Evolutionary conservation across 2,888 invertebrate genomes (phyloP).

Genomic region (Hylaea fasciaria): DNA sequence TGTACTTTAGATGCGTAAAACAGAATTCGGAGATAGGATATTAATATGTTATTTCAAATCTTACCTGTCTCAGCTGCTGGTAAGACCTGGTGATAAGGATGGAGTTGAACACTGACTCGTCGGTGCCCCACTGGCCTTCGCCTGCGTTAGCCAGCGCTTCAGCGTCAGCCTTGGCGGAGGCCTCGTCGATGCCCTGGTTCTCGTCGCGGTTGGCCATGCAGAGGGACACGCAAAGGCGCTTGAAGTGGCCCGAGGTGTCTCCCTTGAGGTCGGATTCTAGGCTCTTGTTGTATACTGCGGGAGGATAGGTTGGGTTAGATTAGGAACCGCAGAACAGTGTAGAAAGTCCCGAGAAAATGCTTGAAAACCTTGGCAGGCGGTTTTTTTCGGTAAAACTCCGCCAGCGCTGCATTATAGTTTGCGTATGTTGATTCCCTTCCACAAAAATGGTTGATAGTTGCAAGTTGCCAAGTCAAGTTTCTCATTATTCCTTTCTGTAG

Average conservation of each 20-base stretch:
- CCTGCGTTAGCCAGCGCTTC: conserved; percentile 91
- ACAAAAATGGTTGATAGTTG: too few species aligned
- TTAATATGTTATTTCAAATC: too few species aligned
- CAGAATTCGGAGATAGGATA: too few species aligned
- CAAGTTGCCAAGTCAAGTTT: too few species aligned
- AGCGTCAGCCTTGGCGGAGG: conserved; percentile 92
- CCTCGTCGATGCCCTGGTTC: conserved; percentile 93
- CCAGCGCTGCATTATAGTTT: too few species aligned
- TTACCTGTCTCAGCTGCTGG: conserved; percentile 91
- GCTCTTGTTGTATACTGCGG: conserved; percentile 90
- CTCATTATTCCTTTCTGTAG: too few species aligned
- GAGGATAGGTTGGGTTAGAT: conserved; percentile 41
- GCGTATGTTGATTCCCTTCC: too few species aligned
- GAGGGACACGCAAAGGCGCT: conserved; percentile 94
- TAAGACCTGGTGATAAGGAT: conserved; percentile 95
- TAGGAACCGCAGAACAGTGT: too few species aligned
- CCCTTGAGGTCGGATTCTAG: conserved; percentile 94
- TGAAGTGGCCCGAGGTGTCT: conserved; percentile 98
- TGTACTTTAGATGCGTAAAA: too few species aligned
- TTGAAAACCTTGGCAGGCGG: too few species aligned
- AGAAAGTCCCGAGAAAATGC: too few species aligned
- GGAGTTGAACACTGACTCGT: conserved; percentile 94
- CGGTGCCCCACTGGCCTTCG: conserved; percentile 95
- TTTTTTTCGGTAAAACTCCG: too few species aligned
- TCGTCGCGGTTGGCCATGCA: conserved; percentile 96